A percentile compares a stretch with the other conserved stretches of the same genome.
Conservation (phyloP, 2,113 vertebrate species). For the Raja brachyura region DNA sequence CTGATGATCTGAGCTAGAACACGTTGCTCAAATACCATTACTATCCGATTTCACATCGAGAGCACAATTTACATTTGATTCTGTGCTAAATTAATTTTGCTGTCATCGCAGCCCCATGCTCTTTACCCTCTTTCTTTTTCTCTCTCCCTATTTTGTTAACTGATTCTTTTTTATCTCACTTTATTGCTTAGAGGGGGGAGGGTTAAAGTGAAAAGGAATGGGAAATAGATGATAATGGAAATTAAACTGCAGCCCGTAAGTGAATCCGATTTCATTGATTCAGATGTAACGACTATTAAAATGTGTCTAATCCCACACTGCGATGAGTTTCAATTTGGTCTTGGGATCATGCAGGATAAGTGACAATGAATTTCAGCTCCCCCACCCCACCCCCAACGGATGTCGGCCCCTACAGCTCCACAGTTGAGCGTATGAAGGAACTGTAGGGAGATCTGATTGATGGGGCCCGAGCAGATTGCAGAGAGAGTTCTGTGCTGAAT, state of each 20-base stretch:
- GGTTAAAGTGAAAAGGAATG: neutral
- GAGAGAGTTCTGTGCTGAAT: neutral
- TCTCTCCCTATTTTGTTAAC: neutral
- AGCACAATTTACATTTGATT: conserved; percentile 25
- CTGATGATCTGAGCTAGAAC: conserved; percentile 13
- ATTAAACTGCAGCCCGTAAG: conserved; percentile 28
- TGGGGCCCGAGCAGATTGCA: neutral
- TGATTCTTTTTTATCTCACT: neutral
- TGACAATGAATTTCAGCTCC: neutral
- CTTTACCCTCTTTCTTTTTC: neutral
- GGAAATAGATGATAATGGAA: conserved; percentile 36
- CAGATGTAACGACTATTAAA: conserved; percentile 37
- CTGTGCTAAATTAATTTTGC: conserved; percentile 27
- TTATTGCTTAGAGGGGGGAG: neutral
- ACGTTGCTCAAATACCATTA: conserved; percentile 9
- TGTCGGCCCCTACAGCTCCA: neutral
- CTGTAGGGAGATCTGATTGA: neutral
- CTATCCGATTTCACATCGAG: neutral
- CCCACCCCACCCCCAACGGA: neutral
- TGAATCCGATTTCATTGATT: conserved; percentile 25
- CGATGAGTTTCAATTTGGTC: conserved; percentile 37
- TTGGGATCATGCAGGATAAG: neutral
- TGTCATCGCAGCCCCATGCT: neutral
- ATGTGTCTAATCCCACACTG: conserved; percentile 33
- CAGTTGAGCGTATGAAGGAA: neutral